Evolutionary conservation across 2,888 invertebrate genomes (phyloP).

Genomic region (Julus scandinavius): DNA sequence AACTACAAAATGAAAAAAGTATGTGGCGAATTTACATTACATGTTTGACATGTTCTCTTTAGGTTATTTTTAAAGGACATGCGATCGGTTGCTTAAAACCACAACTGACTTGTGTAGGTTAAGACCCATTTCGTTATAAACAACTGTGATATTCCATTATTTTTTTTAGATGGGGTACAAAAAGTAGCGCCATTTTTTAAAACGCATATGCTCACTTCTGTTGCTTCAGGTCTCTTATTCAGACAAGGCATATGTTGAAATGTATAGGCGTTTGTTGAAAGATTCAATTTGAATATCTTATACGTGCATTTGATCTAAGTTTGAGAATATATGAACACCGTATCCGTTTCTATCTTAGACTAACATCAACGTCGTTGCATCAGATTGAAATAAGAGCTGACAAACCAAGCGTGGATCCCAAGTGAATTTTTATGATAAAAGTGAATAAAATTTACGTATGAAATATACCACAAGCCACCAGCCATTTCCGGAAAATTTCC

Average conservation of each 20-base stretch:
- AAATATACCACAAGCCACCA: not conserved
- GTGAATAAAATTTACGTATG: not conserved
- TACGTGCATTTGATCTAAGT: not conserved
- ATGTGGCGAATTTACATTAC: too few species aligned
- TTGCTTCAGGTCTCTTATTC: not conserved
- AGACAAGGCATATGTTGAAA: not conserved
- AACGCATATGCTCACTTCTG: too few species aligned
- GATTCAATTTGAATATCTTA: not conserved
- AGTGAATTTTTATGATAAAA: not conserved
- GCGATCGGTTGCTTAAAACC: too few species aligned
- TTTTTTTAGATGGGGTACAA: too few species aligned
- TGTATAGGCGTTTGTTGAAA: not conserved
- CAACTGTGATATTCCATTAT: too few species aligned
- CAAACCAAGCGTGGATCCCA: conserved; percentile 5
- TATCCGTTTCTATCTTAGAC: not conserved
- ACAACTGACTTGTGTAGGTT: too few species aligned
- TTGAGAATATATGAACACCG: not conserved
- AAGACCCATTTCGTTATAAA: too few species aligned
- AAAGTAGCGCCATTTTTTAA: too few species aligned
- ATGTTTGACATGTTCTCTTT: too few species aligned
- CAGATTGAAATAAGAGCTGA: conserved; percentile 11
- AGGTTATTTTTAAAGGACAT: too few species aligned
- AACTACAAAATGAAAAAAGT: too few species aligned
- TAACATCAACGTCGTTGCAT: conserved; percentile 10
- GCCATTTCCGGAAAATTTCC: not conserved